Conservation (phyloP, 2,113 vertebrate species). For the Corythaixoides concolor region DNA sequence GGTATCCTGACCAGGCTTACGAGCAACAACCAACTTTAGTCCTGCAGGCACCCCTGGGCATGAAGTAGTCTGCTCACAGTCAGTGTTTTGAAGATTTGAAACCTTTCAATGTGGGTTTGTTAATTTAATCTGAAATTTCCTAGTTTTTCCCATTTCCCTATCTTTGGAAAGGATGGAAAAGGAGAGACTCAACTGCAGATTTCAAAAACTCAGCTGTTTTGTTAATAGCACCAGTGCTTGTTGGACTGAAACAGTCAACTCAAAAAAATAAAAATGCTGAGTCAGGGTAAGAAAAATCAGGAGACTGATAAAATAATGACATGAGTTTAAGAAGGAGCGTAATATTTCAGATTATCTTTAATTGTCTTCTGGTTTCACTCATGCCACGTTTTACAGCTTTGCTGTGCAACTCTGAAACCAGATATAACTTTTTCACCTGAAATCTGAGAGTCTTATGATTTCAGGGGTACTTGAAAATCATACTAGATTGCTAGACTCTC, state of each 20-base stretch:
- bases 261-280: not conserved
- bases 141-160: not conserved
- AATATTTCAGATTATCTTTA: not conserved
- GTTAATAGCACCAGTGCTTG: not conserved
- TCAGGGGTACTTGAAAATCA: not conserved
- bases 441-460: not conserved
- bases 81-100: not conserved
- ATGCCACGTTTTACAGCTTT: not conserved
- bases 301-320: not conserved
- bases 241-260: rapidly evolving
- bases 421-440: not conserved
- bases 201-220: not conserved
- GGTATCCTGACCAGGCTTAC: not conserved
- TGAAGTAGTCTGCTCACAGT: not conserved
- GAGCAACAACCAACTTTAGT: not conserved
- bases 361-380: not conserved
- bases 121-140: not conserved
- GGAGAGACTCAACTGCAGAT: not conserved
- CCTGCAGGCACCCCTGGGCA: not conserved
- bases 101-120: not conserved
- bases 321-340: not conserved
- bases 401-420: not conserved
- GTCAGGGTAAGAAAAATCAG: not conserved
- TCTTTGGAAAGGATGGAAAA: not conserved
- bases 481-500: not conserved